A percentile compares a stretch with the other conserved stretches of the same genome.
These are phyloP conservation scores for Plebejus argus DNA, from an alignment of 2,888 invertebrate species.

Conservation along the genomic window DNA sequence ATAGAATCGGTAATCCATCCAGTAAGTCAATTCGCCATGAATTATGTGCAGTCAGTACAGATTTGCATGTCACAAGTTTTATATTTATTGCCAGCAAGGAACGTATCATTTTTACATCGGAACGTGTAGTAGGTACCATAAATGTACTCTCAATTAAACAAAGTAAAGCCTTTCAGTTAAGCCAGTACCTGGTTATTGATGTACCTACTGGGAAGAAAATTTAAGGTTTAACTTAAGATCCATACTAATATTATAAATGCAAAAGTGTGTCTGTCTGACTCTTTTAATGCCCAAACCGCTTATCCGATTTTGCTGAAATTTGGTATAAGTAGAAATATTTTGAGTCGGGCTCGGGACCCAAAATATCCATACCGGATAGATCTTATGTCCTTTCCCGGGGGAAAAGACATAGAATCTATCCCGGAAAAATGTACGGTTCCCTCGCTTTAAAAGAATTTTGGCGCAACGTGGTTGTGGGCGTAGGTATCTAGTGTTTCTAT, in stretches of 20 bases:
- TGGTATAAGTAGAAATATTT: too few species aligned
- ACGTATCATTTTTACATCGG: conserved; percentile 42
- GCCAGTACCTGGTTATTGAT: neutral
- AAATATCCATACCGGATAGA: too few species aligned
- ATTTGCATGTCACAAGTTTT: conserved; percentile 71
- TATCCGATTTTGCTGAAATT: too few species aligned
- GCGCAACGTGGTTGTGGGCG: too few species aligned
- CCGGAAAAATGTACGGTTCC: too few species aligned
- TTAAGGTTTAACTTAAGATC: neutral
- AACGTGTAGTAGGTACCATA: neutral
- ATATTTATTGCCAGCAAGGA: conserved; percentile 67
- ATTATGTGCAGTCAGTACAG: conserved; percentile 67
- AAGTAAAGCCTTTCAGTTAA: neutral
- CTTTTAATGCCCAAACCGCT: too few species aligned
- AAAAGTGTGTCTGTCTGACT: neutral
- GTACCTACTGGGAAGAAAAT: neutral
- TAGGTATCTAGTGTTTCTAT: too few species aligned
- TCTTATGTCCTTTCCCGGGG: too few species aligned
- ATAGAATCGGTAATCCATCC: conserved; percentile 44
- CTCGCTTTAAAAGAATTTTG: too few species aligned
- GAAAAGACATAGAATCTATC: too few species aligned
- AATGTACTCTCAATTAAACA: conserved; percentile 15
- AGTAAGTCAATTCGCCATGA: conserved; percentile 58
- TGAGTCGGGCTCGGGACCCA: too few species aligned
- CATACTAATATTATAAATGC: neutral